phyloP scores from a whole-genome alignment of 2,797 vertebrate species.

The Sebastes steindachneri region DNA sequence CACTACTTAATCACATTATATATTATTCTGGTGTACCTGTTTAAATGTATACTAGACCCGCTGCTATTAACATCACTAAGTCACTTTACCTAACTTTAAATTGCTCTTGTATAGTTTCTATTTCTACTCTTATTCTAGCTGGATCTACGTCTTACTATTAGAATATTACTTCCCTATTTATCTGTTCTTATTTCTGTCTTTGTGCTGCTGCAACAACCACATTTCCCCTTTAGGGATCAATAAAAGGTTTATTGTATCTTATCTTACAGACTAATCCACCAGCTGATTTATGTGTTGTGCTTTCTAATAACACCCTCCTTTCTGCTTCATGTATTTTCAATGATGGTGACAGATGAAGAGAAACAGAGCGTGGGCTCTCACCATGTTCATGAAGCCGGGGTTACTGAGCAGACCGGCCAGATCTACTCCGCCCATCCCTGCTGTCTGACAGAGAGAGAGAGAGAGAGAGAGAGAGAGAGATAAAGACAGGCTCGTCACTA shows the following conservation, averaged over 20 bases:
- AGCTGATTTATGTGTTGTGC: not conserved
- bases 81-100: not conserved
- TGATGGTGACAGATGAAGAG: not conserved
- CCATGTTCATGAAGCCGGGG: conserved; percentile 97
- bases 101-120: not conserved
- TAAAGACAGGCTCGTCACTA: rapidly evolving
- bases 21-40: not conserved
- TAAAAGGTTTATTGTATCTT: not conserved
- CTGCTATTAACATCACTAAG: not conserved
- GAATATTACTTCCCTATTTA: not conserved
- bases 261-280: not conserved
- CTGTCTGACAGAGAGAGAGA: conserved; percentile 80
- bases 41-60: not conserved
- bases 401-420: conserved; percentile 94
- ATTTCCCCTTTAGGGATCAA: not conserved
- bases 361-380: conserved; percentile 56
- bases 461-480: not conserved
- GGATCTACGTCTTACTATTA: not conserved
- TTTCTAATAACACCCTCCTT: not conserved
- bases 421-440: conserved; percentile 90
- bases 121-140: not conserved
- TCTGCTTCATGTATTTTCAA: not conserved
- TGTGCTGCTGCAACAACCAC: not conserved
- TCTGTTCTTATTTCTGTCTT: not conserved
- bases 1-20: not conserved